Base-by-base conservation (phyloP, 2,113 vertebrate species). In the Nibea albiflora region DNA sequence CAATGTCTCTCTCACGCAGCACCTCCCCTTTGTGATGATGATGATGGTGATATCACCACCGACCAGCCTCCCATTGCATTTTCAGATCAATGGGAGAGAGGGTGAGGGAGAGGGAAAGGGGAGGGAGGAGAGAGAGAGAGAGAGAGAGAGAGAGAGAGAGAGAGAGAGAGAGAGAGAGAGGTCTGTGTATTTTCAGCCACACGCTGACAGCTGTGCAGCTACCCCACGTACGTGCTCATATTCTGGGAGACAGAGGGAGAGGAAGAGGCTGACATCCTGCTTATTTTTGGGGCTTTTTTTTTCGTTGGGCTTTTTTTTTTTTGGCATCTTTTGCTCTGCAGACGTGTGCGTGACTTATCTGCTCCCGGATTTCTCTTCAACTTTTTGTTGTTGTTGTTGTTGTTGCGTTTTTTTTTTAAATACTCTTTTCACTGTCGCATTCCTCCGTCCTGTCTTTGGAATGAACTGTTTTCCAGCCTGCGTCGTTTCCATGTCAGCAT, bases 401-500 rank as follows among this genome's bases (percentile, higher is more conserved):
- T 46, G n/a, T 26, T 69, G 14, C 19, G 14, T 69, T 74, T 70
- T 49, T 11, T 3, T 11, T 52, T 20, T 52, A 9, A 4, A 24
- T 14, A 39, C 71, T 66, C 28, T 65, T 71, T 81, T 65, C 58
- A 14, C 11, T 39, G 75, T 73, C 85, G 81, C 85, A 76, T 88
- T 85, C 83, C 74, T 83, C 50, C 73, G 17, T 85, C 81, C 57
- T 19, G 10, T 72, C 72, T 90, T 82, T 93, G 95, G 94, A 92
- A 95, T 95, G 95, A 94, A 77, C 92, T 53, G 91, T 76, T 88
- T 93, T 70, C 56, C 82, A 39, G 76, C 80, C 88, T 80, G 88
- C 94, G 92, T 88, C 68, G 94, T 92, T 90, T 94, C 94, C 94
- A 92, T 93, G 90, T 88, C 95, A 97, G 96, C 94, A 99, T 98